Conservation (phyloP, 2,113 vertebrate species). For the Ammospiza nelsoni region DNA sequence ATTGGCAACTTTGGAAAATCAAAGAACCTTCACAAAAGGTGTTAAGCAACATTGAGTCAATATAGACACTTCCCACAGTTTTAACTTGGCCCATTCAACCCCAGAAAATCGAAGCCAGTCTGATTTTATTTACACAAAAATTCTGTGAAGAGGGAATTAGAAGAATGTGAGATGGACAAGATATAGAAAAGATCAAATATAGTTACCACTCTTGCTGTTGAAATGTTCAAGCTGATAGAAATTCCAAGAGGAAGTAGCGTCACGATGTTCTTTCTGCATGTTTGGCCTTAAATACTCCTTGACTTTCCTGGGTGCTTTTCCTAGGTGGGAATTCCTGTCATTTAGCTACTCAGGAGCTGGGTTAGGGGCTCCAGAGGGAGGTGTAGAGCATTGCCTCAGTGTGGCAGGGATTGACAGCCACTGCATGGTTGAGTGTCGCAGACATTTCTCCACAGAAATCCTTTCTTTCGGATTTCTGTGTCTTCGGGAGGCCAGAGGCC, state of each 20-base stretch:
- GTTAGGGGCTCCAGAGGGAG: neutral
- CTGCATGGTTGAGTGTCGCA: neutral
- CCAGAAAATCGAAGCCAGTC: neutral
- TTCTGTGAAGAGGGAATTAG: accelerated
- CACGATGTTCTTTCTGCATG: accelerated
- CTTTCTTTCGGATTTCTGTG: no score
- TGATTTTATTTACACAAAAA: neutral
- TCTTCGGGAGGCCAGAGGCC: no score
- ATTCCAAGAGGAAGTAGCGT: neutral
- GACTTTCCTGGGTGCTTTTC: neutral
- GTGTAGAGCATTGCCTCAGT: accelerated
- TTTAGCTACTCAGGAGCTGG: neutral
- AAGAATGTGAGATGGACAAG: neutral
- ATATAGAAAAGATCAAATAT: neutral
- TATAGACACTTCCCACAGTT: neutral
- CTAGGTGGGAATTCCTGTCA: neutral
- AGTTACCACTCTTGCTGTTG: neutral
- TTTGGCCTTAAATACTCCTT: neutral
- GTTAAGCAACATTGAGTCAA: neutral
- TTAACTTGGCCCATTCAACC: neutral
- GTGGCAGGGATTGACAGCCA: no score
- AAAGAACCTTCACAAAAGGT: neutral
- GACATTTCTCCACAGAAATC: no score
- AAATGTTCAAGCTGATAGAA: neutral
- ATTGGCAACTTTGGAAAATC: neutral